These are phyloP conservation scores for Xylocampa areola DNA, from an alignment of 2,888 invertebrate genomes.

Conservation along the genomic window DNA sequence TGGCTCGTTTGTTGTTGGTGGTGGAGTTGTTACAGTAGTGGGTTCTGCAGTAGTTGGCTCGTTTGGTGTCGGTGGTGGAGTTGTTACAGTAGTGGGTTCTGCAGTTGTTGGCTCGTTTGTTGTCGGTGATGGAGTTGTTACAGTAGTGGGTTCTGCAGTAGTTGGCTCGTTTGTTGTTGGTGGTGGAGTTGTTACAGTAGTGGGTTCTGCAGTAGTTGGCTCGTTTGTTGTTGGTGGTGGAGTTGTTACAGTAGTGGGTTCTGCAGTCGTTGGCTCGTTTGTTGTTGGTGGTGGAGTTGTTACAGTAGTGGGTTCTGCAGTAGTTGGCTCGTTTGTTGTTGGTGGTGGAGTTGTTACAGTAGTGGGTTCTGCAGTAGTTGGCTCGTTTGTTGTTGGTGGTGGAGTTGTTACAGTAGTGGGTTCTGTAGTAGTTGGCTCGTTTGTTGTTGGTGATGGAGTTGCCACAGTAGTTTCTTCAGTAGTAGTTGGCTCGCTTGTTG, in stretches of 20 bases:
- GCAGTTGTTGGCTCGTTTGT: not conserved
- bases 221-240: constrained; percentile 15
- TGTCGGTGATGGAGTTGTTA: not conserved
- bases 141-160: constrained; percentile 19
- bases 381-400: not conserved
- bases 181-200: not conserved
- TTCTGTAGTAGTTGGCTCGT: not conserved
- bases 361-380: not conserved
- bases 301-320: not conserved
- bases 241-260: constrained; percentile 19
- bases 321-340: not conserved
- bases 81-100: constrained; percentile 8
- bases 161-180: not conserved
- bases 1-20: not conserved
- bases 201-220: constrained; percentile 4
- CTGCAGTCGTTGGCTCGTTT: constrained; percentile 1
- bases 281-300: constrained; percentile 8
- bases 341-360: not conserved
- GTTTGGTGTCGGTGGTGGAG: not conserved
- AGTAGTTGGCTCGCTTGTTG: not conserved
- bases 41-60: constrained; percentile 1
- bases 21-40: constrained; percentile 1
- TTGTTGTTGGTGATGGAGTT: not conserved
- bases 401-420: not conserved
- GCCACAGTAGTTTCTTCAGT: not conserved